phyloP scores from a whole-genome alignment of 2,113 vertebrate genomes.

The Rhinolophus sinicus region DNA sequence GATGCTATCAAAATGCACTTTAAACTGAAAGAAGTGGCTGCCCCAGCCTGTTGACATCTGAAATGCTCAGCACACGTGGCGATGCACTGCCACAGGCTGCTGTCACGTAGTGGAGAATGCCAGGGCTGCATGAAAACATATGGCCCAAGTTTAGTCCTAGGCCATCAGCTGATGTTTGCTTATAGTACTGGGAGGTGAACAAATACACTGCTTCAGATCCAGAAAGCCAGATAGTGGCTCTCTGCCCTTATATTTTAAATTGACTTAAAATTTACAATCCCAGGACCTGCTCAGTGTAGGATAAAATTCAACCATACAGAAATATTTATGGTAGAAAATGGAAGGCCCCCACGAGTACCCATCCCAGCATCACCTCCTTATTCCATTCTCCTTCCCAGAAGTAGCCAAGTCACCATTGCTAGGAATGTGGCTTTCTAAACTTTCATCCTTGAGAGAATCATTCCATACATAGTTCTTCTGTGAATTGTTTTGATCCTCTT shows the following conservation, averaged over 20 bases:
- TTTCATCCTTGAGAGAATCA: not conserved
- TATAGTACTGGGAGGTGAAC: conserved; percentile 6
- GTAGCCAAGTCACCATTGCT: not conserved
- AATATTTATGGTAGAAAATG: not conserved
- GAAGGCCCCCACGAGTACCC: not conserved
- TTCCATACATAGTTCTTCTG: not conserved
- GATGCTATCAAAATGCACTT: not conserved
- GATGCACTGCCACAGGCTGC: not conserved
- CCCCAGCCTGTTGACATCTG: not conserved
- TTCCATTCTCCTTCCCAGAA: not conserved
- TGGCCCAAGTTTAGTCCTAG: not conserved
- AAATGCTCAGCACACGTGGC: not conserved
- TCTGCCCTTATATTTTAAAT: not conserved
- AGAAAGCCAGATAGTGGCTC: not conserved
- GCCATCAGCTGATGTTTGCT: conserved; percentile 23
- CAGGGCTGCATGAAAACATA: not conserved
- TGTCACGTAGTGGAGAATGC: not conserved
- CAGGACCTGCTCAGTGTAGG: not conserved
- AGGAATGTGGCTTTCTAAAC: not conserved
- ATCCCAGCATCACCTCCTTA: not conserved
- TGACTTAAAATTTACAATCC: not conserved
- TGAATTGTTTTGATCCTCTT: not conserved
- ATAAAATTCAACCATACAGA: not conserved
- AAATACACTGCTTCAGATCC: conserved; percentile 31
- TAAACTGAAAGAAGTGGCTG: not conserved